Evolutionary conservation across 2,797 vertebrate species (phyloP).

Genomic region (Darevskia nairensis): DNA sequence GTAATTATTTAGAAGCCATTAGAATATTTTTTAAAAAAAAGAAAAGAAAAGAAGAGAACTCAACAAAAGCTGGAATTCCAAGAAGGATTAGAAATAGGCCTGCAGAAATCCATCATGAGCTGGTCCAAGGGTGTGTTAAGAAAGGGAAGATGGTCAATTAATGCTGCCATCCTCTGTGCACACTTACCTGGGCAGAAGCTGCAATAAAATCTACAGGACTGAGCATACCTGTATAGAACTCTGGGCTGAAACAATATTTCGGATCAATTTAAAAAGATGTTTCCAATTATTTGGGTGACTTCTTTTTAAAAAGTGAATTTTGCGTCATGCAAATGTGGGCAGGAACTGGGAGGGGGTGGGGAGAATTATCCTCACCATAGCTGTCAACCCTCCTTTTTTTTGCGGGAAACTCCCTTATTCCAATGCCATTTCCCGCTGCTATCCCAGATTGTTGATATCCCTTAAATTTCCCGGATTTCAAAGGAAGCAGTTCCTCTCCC

Average conservation of each 20-base stretch:
- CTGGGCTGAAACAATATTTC: not conserved
- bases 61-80: not conserved
- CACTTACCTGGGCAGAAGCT: not conserved
- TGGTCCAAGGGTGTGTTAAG: not conserved
- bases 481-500: too few relatives aligned
- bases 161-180: not conserved
- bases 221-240: not conserved
- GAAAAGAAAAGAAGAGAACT: too few relatives aligned
- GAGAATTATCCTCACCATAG: too few relatives aligned
- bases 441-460: too few relatives aligned
- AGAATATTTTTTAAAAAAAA: not conserved
- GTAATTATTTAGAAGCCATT: conserved; percentile 14
- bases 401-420: too few relatives aligned
- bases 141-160: not conserved
- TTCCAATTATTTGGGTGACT: not conserved
- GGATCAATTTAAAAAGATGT: not conserved
- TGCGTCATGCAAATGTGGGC: not conserved
- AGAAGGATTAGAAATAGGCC: not conserved
- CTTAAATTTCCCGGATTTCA: too few relatives aligned
- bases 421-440: too few relatives aligned
- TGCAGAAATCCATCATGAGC: not conserved
- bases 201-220: not conserved
- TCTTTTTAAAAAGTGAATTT: not conserved
- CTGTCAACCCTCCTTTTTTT: too few relatives aligned
- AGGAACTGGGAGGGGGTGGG: not conserved